Evolutionary conservation across 2,797 vertebrate species (phyloP).

Genomic region (Intellagama lesueurii): DNA sequence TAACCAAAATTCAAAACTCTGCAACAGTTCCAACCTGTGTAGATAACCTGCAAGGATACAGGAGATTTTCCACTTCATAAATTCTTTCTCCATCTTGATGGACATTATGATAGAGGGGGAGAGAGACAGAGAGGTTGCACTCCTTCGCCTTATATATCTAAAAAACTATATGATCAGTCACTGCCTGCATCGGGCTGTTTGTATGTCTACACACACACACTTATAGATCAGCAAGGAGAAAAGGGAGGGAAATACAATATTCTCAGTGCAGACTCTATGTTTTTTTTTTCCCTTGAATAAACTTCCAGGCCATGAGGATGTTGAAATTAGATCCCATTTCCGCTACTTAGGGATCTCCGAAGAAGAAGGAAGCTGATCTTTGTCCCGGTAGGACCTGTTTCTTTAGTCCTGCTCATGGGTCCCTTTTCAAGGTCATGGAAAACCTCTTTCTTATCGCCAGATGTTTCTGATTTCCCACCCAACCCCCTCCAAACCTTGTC

Average conservation of each 20-base stretch:
- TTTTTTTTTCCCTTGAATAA: neutral
- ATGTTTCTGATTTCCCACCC: neutral
- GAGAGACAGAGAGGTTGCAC: too few relatives aligned
- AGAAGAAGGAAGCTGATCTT: conserved; percentile 18
- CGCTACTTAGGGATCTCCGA: neutral
- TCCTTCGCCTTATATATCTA: too few relatives aligned
- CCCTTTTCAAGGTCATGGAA: neutral
- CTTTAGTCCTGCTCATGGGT: neutral
- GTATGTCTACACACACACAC: neutral
- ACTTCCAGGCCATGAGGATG: conserved; percentile 1
- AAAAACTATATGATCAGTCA: too few relatives aligned
- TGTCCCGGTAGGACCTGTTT: neutral
- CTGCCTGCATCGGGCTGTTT: too few relatives aligned
- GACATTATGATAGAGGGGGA: too few relatives aligned
- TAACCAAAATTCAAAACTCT: too few relatives aligned
- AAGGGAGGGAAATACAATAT: neutral
- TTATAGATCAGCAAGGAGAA: neutral
- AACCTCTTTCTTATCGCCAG: neutral
- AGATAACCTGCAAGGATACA: too few relatives aligned
- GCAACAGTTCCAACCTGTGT: too few relatives aligned
- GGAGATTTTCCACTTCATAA: too few relatives aligned
- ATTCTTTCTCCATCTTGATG: too few relatives aligned
- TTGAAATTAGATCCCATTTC: conserved; percentile 22
- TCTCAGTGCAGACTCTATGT: neutral
- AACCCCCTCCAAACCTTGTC: neutral